These are phyloP conservation scores for Tylochromis polylepis DNA, from an alignment of 2,113 vertebrate species.

Conservation along the genomic window DNA sequence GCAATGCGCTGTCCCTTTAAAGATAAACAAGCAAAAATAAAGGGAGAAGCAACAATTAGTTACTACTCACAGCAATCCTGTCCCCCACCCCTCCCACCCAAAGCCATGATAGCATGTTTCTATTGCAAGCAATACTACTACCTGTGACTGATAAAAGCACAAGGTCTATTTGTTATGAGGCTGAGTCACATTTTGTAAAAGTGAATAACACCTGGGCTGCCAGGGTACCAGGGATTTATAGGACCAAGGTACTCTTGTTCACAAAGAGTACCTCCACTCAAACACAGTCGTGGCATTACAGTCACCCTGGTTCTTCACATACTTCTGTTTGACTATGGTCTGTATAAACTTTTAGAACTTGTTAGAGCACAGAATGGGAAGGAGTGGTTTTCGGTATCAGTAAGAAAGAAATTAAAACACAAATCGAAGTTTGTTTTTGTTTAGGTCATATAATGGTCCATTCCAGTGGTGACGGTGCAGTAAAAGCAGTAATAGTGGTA, in stretches of 20 bases:
- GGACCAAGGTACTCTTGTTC: slow-evolving; percentile 2
- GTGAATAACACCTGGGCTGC: slow-evolving; percentile 7
- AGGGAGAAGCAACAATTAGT: slow-evolving; percentile 50
- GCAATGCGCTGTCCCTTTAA: slow-evolving; percentile 75
- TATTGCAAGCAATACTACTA: slow-evolving; percentile 83
- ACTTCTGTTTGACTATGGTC: neutral
- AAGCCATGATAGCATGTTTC: slow-evolving; percentile 77
- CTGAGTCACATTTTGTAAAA: slow-evolving; percentile 42
- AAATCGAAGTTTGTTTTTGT: slow-evolving; percentile 21
- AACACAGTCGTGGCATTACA: neutral
- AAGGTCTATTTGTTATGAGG: slow-evolving; percentile 75
- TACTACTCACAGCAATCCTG: slow-evolving; percentile 49
- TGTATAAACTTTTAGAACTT: neutral
- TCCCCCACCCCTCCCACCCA: neutral
- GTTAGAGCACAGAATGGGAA: neutral
- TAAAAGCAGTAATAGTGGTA: slow-evolving; percentile 81
- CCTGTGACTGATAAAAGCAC: slow-evolving; percentile 73
- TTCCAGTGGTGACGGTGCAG: slow-evolving; percentile 57
- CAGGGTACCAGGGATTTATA: neutral
- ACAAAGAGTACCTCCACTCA: neutral
- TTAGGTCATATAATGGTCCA: slow-evolving; percentile 77
- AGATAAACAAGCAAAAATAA: slow-evolving; percentile 60
- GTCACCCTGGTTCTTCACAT: neutral
- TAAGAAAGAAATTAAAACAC: slow-evolving; percentile 69
- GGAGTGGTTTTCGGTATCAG: slow-evolving; percentile 35